phyloP scores from a whole-genome alignment of 2,113 vertebrate species.

The Calidris pygmaea region DNA sequence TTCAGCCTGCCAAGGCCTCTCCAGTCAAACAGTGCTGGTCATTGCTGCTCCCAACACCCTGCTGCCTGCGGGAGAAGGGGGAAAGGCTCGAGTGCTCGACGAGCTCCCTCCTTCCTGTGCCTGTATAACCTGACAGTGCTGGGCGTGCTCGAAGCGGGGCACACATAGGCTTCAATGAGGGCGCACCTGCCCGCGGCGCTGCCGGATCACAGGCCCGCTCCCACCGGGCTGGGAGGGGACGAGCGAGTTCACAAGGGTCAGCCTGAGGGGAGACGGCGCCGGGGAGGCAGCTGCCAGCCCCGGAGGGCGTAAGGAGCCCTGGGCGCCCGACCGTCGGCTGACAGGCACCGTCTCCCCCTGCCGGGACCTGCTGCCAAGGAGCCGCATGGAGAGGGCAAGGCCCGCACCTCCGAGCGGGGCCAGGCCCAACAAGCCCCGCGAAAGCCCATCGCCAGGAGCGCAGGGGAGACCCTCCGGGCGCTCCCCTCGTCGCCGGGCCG shows the following conservation, averaged over 20 bases:
- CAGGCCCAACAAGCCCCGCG: neutral
- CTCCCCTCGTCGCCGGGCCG: neutral
- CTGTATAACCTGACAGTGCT: neutral
- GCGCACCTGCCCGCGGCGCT: neutral
- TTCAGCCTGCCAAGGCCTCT: conserved; percentile 33
- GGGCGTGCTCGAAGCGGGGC: neutral
- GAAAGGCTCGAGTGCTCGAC: neutral
- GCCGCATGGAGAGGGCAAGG: neutral
- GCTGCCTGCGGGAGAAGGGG: neutral
- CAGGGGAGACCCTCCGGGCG: neutral
- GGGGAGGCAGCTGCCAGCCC: neutral
- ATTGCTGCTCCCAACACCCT: neutral
- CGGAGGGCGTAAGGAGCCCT: neutral
- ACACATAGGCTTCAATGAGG: neutral
- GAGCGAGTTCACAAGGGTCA: neutral
- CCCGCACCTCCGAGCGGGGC: neutral
- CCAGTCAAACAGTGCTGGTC: conserved; percentile 27
- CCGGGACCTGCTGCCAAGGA: neutral
- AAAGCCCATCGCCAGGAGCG: neutral
- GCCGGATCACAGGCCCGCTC: neutral
- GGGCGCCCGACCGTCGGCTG: neutral
- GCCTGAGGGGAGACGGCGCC: neutral
- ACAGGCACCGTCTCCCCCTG: neutral
- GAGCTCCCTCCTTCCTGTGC: neutral
- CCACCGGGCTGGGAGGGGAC: neutral